Percentiles rank a stretch among this genome's conserved stretches.
phyloP scores from a whole-genome alignment of 2,113 vertebrate genomes.

The Phalacrocorax carbo region DNA sequence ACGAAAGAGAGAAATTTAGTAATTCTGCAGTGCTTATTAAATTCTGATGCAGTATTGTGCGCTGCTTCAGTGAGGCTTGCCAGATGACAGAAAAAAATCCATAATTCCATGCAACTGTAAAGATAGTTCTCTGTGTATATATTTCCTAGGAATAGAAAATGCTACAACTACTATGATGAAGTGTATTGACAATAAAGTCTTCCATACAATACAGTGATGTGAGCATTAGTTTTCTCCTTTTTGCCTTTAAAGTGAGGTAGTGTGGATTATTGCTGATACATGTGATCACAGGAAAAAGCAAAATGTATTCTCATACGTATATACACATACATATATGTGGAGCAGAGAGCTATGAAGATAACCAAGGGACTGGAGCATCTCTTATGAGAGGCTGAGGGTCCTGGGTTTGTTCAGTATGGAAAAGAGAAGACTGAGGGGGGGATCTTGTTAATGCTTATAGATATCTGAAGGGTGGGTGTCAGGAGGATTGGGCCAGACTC shows the following conservation, averaged over 20 bases:
- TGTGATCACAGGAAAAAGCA: not conserved
- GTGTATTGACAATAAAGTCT: not conserved
- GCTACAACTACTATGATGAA: not conserved
- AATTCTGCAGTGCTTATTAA: not conserved
- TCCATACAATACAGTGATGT: not conserved
- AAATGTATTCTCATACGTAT: not conserved
- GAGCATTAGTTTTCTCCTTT: not conserved
- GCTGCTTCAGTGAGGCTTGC: not conserved
- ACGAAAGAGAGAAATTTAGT: not conserved
- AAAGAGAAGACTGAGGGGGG: too few species aligned
- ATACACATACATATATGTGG: not conserved
- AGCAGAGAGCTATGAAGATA: too few species aligned
- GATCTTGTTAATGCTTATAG: too few species aligned
- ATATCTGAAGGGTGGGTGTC: too few species aligned
- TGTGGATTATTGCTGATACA: not conserved
- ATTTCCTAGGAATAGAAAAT: not conserved
- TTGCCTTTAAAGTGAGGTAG: not conserved
- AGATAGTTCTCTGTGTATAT: not conserved
- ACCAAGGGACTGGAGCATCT: too few species aligned
- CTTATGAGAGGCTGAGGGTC: too few species aligned
- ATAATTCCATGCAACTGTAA: not conserved
- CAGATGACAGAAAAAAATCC: not conserved
- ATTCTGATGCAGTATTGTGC: not conserved
- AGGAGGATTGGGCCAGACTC: too few species aligned
- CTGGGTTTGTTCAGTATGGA: too few species aligned